Conservation (phyloP, 2,113 vertebrate species). For the Pollachius pollachius region DNA sequence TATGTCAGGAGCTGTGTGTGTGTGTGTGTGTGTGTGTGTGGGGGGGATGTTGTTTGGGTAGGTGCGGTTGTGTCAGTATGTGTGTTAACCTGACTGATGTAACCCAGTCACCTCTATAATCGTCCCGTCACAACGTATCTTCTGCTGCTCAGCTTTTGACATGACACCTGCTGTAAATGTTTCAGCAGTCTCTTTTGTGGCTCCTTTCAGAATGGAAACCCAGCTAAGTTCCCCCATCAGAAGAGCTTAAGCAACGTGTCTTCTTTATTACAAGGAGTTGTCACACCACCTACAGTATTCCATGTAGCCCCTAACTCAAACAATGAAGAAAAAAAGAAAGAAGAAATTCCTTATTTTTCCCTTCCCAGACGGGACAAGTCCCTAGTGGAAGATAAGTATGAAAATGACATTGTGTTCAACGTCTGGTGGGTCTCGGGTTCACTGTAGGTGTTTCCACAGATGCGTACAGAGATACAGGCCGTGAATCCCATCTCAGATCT, state of each 20-base stretch:
- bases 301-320: no score
- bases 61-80: background rate
- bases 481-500: background rate
- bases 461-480: slow-evolving; percentile 13
- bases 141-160: slow-evolving; percentile 18
- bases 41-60: background rate
- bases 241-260: background rate
- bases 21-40: background rate
- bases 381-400: no score
- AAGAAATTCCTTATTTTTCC: no score
- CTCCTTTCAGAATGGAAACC: slow-evolving; percentile 3
- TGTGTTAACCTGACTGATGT: background rate
- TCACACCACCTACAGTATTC: no score
- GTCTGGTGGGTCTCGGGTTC: no score
- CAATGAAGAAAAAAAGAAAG: no score
- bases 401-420: no score
- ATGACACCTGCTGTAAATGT: slow-evolving; percentile 46
- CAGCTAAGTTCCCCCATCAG: background rate
- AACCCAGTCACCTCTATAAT: no score
- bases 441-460: slow-evolving; percentile 12
- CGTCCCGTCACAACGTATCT: background rate
- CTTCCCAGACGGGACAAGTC: no score
- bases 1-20: no score
- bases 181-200: slow-evolving; percentile 30
- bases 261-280: no score